Percentiles rank a stretch among this genome's conserved stretches.
These are phyloP conservation scores for Ctenochaetus hawaiiensis DNA, from an alignment of 2,797 vertebrate genomes.

Conservation along the genomic window DNA sequence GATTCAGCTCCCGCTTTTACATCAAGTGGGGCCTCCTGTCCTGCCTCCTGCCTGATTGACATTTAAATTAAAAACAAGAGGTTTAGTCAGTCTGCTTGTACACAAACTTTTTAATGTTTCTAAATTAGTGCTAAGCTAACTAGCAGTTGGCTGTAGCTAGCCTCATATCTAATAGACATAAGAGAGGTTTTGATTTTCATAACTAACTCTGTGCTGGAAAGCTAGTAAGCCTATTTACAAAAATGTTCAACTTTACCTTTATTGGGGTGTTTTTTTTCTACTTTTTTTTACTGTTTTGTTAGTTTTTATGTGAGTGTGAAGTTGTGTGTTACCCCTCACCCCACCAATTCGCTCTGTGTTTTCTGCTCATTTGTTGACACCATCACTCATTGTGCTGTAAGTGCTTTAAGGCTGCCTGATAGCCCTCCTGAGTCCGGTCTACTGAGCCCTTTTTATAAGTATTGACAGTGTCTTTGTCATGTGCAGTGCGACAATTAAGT, in stretches of 20 bases:
- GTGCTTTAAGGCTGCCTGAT: constrained; percentile 64
- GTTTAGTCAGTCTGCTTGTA: too few species aligned
- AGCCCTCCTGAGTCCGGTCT: constrained; percentile 54
- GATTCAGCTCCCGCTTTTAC: too few species aligned
- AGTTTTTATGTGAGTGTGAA: constrained; percentile 67
- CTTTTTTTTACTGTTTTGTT: constrained; percentile 58
- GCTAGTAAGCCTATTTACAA: constrained; percentile 7
- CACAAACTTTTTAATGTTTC: not conserved
- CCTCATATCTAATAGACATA: not conserved
- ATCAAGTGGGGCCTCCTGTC: too few species aligned
- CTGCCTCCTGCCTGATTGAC: too few species aligned
- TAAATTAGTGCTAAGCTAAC: not conserved
- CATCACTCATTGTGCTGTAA: constrained; percentile 61
- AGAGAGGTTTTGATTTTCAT: not conserved
- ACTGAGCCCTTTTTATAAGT: constrained; percentile 57
- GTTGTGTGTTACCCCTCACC: constrained; percentile 46
- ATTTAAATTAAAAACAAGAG: too few species aligned
- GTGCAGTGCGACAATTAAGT: constrained; percentile 46
- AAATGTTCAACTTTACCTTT: constrained; percentile 35
- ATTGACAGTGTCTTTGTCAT: constrained; percentile 25
- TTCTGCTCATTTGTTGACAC: constrained; percentile 65
- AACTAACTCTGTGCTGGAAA: constrained; percentile 22
- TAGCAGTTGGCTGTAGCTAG: not conserved
- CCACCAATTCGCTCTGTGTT: constrained; percentile 56
- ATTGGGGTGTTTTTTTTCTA: constrained; percentile 33